These are phyloP conservation scores for Incurvaria masculella DNA, from an alignment of 2,888 invertebrate genomes.

Conservation along the genomic window DNA sequence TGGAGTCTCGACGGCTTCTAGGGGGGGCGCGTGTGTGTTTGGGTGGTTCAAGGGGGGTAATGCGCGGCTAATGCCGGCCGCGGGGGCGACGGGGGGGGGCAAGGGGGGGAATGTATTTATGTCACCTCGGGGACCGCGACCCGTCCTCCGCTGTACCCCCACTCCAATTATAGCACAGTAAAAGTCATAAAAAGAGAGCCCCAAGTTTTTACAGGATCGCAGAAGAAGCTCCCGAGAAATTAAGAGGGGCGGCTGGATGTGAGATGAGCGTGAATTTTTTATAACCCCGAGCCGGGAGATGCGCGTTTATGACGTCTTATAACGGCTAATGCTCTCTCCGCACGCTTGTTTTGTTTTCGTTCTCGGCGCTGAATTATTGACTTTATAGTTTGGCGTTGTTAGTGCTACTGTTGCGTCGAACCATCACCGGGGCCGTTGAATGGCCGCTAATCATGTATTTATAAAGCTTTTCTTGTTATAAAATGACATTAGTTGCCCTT, in stretches of 20 bases:
- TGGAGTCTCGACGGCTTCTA: neutral
- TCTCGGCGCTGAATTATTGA: constrained; percentile 46
- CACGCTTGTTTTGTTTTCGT: constrained; percentile 44
- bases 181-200: constrained; percentile 59
- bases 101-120: constrained; percentile 47
- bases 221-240: constrained; percentile 54
- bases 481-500: too few species aligned
- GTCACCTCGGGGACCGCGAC: constrained; percentile 51
- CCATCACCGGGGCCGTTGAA: too few species aligned
- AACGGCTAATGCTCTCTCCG: constrained; percentile 46
- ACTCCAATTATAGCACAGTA: constrained; percentile 59
- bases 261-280: constrained; percentile 58
- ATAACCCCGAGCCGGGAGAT: constrained; percentile 55
- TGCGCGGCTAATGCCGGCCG: constrained; percentile 15
- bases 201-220: constrained; percentile 57
- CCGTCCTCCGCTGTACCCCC: constrained; percentile 30
- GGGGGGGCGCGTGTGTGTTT: neutral
- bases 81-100: constrained; percentile 29
- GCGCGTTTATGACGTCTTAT: constrained; percentile 56
- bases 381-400: constrained; percentile 41
- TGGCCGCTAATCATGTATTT: too few species aligned
- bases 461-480: too few species aligned
- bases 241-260: constrained; percentile 58
- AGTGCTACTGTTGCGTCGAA: too few species aligned
- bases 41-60: neutral